Evolutionary conservation across 2,888 invertebrate species (phyloP).

Genomic region (Sphinx pinastri): DNA sequence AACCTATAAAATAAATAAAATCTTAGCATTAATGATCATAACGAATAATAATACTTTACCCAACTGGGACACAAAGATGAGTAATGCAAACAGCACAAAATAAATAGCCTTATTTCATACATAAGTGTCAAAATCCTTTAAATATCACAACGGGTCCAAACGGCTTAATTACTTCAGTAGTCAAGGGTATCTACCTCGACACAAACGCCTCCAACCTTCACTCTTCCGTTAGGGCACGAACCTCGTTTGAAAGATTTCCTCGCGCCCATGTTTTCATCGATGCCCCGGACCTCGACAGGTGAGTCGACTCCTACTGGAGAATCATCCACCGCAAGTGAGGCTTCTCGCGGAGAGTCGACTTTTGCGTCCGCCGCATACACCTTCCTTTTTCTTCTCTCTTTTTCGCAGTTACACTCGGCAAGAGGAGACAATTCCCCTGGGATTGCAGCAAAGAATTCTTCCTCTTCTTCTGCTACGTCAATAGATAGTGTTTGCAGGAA

Average conservation of each 20-base stretch:
- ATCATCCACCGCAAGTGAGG: background rate
- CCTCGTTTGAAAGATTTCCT: background rate
- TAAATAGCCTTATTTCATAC: background rate
- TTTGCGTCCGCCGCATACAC: constrained; percentile 20
- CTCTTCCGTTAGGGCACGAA: background rate
- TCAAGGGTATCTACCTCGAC: background rate
- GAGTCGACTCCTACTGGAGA: background rate
- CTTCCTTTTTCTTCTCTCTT: constrained; percentile 44
- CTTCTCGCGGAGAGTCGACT: background rate
- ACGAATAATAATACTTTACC: constrained; percentile 13
- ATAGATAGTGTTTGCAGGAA: constrained; percentile 40
- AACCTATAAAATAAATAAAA: constrained; percentile 1
- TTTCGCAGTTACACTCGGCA: constrained; percentile 43
- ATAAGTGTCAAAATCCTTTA: too few relatives aligned
- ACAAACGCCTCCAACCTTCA: background rate
- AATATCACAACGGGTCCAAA: background rate
- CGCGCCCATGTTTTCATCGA: background rate
- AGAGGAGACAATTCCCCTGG: constrained; percentile 46
- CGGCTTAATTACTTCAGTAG: background rate
- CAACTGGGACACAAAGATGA: background rate
- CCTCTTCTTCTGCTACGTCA: constrained; percentile 31
- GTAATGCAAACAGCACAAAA: background rate
- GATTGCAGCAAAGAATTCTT: constrained; percentile 34
- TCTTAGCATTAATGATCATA: background rate
- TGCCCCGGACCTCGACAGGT: background rate